Conservation (phyloP, 2,797 vertebrate genomes). For the Gadopsis bispinosus region DNA sequence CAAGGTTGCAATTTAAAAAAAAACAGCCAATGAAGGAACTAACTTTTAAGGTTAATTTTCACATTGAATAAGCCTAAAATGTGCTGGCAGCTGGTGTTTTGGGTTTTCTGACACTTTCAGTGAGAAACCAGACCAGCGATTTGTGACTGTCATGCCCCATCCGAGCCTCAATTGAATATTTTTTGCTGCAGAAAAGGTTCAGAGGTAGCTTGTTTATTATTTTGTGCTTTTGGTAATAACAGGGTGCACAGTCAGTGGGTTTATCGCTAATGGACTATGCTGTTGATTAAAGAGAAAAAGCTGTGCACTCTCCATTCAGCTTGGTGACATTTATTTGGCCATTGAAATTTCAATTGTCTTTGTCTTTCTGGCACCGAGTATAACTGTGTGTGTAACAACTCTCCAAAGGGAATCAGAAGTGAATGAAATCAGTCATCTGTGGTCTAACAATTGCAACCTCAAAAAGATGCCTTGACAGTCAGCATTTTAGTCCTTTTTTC, state of each 20-base stretch:
- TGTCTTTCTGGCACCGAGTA: slow-evolving; percentile 50
- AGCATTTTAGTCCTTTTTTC: slow-evolving; percentile 19
- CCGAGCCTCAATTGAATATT: slow-evolving; percentile 51
- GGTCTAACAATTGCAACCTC: slow-evolving; percentile 57
- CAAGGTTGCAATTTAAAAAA: slow-evolving; percentile 10
- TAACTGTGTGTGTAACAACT: slow-evolving; percentile 47
- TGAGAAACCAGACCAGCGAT: slow-evolving; percentile 35
- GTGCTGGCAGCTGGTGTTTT: slow-evolving; percentile 36
- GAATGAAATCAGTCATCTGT: slow-evolving; percentile 67
- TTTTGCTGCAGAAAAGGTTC: slow-evolving; percentile 46
- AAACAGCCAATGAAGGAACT: background rate
- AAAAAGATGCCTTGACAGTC: slow-evolving; percentile 42
- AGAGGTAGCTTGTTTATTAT: slow-evolving; percentile 55
- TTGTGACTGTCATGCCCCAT: slow-evolving; percentile 34
- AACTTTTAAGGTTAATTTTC: slow-evolving; percentile 18
- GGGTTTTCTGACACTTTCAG: slow-evolving; percentile 23
- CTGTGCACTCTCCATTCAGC: slow-evolving; percentile 44
- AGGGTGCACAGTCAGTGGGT: slow-evolving; percentile 50
- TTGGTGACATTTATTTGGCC: slow-evolving; percentile 66
- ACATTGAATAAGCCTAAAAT: slow-evolving; percentile 16
- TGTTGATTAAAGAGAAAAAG: slow-evolving; percentile 31
- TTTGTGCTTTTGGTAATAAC: slow-evolving; percentile 50
- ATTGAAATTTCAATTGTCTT: slow-evolving; percentile 57
- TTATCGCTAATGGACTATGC: slow-evolving; percentile 50
- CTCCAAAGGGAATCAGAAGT: slow-evolving; percentile 55